A percentile compares a stretch with the other conserved stretches of the same genome.
Conservation (phyloP, 2,113 vertebrate genomes). For the Apodemus speciosus region DNA sequence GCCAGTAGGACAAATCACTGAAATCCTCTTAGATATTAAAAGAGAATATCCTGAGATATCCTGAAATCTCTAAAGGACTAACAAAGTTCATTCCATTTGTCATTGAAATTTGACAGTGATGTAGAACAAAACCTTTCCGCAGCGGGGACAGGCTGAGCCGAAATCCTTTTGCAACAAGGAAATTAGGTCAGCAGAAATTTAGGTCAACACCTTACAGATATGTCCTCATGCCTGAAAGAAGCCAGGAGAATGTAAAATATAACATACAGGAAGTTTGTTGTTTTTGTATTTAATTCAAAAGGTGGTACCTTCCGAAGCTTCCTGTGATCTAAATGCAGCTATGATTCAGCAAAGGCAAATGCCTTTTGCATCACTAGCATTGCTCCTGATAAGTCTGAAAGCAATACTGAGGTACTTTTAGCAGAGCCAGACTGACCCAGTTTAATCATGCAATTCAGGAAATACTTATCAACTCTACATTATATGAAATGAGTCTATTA, state of each 20-base stretch:
- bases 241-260: constrained; percentile 61
- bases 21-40: constrained; percentile 70
- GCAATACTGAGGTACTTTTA: constrained; percentile 19
- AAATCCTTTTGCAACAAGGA: constrained; percentile 80
- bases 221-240: constrained; percentile 74
- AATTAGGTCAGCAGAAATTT: constrained; percentile 84
- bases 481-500: constrained; percentile 55
- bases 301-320: constrained; percentile 69
- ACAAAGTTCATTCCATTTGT: constrained; percentile 81
- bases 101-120: constrained; percentile 82
- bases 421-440: background rate
- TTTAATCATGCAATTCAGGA: constrained; percentile 69
- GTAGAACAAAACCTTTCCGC: constrained; percentile 80
- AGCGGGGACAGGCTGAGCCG: constrained; percentile 73
- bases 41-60: constrained; percentile 71
- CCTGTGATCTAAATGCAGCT: constrained; percentile 65
- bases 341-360: constrained; percentile 79
- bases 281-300: constrained; percentile 74
- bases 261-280: constrained; percentile 64
- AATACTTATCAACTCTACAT: constrained; percentile 64
- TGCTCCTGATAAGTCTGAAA: constrained; percentile 49
- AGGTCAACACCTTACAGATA: constrained; percentile 82
- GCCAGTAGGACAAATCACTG: constrained; percentile 63
- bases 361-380: constrained; percentile 42
- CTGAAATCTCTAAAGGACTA: constrained; percentile 77